These are phyloP conservation scores for Dasypus novemcinctus DNA, from an alignment of 2,113 vertebrate species.

Conservation along the genomic window DNA sequence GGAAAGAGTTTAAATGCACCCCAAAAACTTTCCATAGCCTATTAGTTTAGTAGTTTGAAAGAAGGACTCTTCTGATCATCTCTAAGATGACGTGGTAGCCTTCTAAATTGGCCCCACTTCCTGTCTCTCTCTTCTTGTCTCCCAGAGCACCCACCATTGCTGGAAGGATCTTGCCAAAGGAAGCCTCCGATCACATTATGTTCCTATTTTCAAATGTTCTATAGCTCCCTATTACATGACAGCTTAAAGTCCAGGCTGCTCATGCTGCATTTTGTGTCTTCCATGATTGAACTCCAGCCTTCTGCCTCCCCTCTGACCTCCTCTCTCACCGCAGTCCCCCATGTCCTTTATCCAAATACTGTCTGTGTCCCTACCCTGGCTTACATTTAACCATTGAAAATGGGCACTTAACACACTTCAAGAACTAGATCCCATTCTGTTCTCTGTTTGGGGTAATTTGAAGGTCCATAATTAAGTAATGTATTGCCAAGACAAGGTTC, in stretches of 20 bases:
- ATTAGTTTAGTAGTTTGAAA: background rate
- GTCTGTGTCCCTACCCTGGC: background rate
- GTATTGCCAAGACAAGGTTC: background rate
- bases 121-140: background rate
- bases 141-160: background rate
- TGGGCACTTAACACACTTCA: rapidly evolving
- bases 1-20: background rate
- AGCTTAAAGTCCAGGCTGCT: background rate
- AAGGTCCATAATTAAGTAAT: background rate
- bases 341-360: background rate
- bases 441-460: background rate
- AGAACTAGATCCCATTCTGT: background rate
- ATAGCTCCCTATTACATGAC: background rate
- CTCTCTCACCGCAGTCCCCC: background rate
- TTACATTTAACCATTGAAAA: background rate
- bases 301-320: background rate
- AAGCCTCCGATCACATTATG: background rate
- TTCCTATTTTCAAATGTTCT: background rate
- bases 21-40: background rate
- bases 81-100: background rate
- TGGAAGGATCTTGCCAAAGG: background rate
- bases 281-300: background rate
- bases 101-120: background rate
- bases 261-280: background rate
- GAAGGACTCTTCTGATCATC: background rate